Evolutionary conservation across 2,888 invertebrate species (phyloP), one percentile per base, ranked within the genome.

Genomic region (Portevinia maculata): DNA sequence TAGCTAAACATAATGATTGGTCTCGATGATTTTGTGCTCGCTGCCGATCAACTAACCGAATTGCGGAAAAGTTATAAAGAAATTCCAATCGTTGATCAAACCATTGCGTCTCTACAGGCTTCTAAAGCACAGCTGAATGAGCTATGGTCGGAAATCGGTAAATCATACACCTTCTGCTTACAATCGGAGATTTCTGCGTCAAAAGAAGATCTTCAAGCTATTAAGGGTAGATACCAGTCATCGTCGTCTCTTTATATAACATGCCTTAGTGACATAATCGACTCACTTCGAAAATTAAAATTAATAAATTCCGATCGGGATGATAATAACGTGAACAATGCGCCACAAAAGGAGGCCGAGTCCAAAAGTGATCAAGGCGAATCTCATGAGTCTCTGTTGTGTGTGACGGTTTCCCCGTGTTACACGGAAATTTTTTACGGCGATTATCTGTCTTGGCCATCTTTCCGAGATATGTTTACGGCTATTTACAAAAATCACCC

Each of bases 391-490:
- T 41, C 28, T 4, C 1, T 7, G 4, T 15, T 15, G 32, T 53
- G 30, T 5, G 30, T 13, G 15, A 59, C 44, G n/a, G 39, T 65
- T 52, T 59, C 50, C 8, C 59, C 59, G 0, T 70, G 59, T 8
- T 57, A 70, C 8, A 34, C 62, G 0, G 70, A 73, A 1, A 24
- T 13, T 6, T 78, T 71, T 30, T 32, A 52, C n/a, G 76, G 70
- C 3, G 76, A 78, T 48, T 71, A 78, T 71, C 3, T 37, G 1
- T 57, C 57, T 4, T 74, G 74, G 37, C 52, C 79, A n/a, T 55
- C 55, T 0, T 55, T 74, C 15, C 41, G 53, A 4, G 57, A 74
- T 30, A 9, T 55, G 9, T 74, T 67, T 21, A 50, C 48, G 0
- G 52, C 67, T 0, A 30, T 75, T 3, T 59, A 59, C 5, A 57